Evolutionary conservation across 2,797 vertebrate genomes (phyloP).

Genomic region (Gouania willdenowi): DNA sequence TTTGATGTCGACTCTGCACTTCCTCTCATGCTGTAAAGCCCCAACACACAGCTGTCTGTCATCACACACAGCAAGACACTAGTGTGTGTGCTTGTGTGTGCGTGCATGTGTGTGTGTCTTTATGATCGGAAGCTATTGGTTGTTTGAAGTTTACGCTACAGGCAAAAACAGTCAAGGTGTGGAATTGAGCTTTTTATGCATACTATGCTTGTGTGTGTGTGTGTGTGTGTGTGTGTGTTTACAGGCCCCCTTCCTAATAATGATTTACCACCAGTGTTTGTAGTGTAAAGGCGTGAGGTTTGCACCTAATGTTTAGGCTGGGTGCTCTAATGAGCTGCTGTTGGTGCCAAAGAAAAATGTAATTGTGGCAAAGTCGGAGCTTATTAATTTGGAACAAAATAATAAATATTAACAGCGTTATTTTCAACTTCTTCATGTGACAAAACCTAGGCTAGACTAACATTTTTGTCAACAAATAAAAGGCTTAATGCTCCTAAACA

Average conservation of each 20-base stretch:
- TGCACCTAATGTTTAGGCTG: slow-evolving; percentile 35
- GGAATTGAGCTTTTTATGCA: slow-evolving; percentile 11
- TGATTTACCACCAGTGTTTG: slow-evolving; percentile 32
- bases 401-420: no score
- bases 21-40: slow-evolving; percentile 55
- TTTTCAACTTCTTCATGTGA: no score
- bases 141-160: slow-evolving; percentile 64
- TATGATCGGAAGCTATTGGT: slow-evolving; percentile 55
- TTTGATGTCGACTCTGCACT: slow-evolving; percentile 59
- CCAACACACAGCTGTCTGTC: slow-evolving; percentile 62
- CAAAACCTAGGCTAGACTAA: no score
- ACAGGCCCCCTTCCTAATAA: slow-evolving; percentile 18
- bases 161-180: slow-evolving; percentile 23
- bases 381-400: no score
- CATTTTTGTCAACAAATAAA: no score
- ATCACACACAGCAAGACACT: slow-evolving; percentile 60
- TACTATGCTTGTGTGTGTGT: not conserved
- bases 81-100: slow-evolving; percentile 4
- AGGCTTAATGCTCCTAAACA: no score
- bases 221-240: not conserved
- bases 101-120: slow-evolving; percentile 20
- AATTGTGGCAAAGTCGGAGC: no score
- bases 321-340: no score
- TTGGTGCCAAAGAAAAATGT: no score
- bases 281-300: slow-evolving; percentile 13